A percentile compares a stretch with the other conserved stretches of the same genome.
These are phyloP conservation scores for Dendroctonus valens DNA, from an alignment of 1,140 invertebrate species.

Conservation along the genomic window DNA sequence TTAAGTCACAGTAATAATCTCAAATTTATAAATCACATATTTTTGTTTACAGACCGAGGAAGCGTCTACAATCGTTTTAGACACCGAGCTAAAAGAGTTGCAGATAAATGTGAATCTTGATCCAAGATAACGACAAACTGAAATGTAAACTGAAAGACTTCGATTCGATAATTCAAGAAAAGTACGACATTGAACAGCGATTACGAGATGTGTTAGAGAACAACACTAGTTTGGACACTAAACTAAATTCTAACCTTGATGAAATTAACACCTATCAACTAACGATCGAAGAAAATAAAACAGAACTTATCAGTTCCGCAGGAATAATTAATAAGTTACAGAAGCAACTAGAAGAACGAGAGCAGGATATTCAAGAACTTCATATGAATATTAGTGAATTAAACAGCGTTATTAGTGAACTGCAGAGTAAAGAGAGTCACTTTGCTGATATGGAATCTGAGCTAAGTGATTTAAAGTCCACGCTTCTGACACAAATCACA, in stretches of 20 bases:
- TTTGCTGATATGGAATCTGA: conserved; percentile 39
- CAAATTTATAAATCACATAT: background rate
- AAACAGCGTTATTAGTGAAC: conserved; percentile 38
- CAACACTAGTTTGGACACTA: conserved; percentile 51
- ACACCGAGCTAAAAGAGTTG: conserved; percentile 30
- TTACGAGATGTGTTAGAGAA: conserved; percentile 44
- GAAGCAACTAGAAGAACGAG: conserved; percentile 35
- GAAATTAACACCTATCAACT: conserved; percentile 51
- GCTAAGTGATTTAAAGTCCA: conserved; percentile 32
- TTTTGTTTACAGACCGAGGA: conserved; percentile 5
- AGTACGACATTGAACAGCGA: conserved; percentile 50
- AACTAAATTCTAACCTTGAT: conserved; percentile 46
- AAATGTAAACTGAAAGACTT: conserved; percentile 54
- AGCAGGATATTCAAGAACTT: conserved; percentile 39
- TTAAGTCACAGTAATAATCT: background rate
- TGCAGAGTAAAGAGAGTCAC: conserved; percentile 38
- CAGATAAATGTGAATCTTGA: conserved; percentile 38
- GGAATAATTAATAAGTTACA: conserved; percentile 39
- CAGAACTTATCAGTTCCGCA: conserved; percentile 42
- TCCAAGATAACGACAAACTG: conserved; percentile 42
- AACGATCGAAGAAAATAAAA: conserved; percentile 51
- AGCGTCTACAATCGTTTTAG: conserved; percentile 19
- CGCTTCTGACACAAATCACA: conserved; percentile 34
- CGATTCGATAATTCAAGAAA: conserved; percentile 53
- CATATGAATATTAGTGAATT: conserved; percentile 41